Base-by-base conservation (phyloP, 2,113 vertebrate genomes). In the Cynocephalus volans region DNA sequence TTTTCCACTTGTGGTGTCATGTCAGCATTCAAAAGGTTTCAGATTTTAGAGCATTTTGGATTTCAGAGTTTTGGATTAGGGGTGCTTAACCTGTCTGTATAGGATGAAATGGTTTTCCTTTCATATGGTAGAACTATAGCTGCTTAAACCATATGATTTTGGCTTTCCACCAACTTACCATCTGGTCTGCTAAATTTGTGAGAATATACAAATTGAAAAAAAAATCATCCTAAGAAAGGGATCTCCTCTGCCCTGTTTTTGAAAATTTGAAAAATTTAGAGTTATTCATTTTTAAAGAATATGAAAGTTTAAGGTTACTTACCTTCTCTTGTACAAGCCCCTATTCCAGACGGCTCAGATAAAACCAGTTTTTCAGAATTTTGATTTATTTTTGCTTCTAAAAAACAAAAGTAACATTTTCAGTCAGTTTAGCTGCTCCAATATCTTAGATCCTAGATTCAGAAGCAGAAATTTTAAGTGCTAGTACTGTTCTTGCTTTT, bases 401-500 rank as follows among this genome's bases (percentile, higher is more conserved):
- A 88, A 75, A 84, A 76, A 56, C 26, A 70, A 11, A 67, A 92
- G 50, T 82, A 81, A 54, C 50, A 77, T 86, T 86, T 96, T 95
- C 15, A 75, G 50, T 88, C 5, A 82, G 15, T 85, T 95, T 90
- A 95, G 58, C 67, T 97, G 28, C 33, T 75, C 31, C 45, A 76
- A 45, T 72, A 15, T 50, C 79, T 83, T 96, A 45, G 62, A 26
- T 95, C 6, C 60, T 82, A 82, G 70, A 83, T 83, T 96, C 31
- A 95, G 89, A 95, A 90, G 50, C 45, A 89, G 36, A 87, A 82
- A 60, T 92, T 90, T 93, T 88, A 88, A 69, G 28, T 84, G 76
- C 48, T 75, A 41, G 15, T 85, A 82, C 10, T 81, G 33, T 1
- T 95, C 15, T 96, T 94, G 73, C 31, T 95, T 91, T 91, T 72